Evolutionary conservation across 2,888 invertebrate genomes (phyloP).

Genomic region (Orchesellides sinensis): DNA sequence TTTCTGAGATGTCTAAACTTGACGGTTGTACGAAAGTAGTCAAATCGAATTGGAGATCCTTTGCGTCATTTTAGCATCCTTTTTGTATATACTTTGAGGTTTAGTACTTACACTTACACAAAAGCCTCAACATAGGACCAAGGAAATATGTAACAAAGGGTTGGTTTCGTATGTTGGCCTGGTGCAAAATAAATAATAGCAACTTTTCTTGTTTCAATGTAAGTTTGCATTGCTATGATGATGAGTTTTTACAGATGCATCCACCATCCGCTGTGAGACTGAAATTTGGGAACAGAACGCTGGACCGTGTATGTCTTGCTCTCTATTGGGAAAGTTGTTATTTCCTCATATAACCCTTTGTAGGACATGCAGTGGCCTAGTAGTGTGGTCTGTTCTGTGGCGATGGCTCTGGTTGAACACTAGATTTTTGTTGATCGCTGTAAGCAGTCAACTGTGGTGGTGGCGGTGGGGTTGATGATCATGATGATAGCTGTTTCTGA

Average conservation of each 20-base stretch:
- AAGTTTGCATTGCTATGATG: no score
- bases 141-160: no score
- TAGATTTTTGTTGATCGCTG: conserved; percentile 50
- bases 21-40: no score
- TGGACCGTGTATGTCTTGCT: conserved; percentile 29
- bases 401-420: conserved; percentile 63
- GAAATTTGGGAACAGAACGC: conserved; percentile 32
- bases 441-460: conserved; percentile 40
- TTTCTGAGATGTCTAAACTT: no score
- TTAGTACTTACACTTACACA: no score
- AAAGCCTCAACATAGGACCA: no score
- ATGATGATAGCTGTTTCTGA: conserved; percentile 58
- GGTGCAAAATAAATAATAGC: no score
- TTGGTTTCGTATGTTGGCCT: no score
- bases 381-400: conserved; percentile 50
- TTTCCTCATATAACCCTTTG: conserved; percentile 17
- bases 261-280: neutral
- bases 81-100: no score
- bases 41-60: no score
- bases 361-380: conserved; percentile 25
- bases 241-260: neutral
- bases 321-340: conserved; percentile 45
- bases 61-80: no score
- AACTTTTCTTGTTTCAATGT: no score
- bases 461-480: conserved; percentile 18